Evolutionary conservation across 2,888 invertebrate species (phyloP), one percentile per base, ranked within the genome.

Genomic region (Lasius fuliginosus): DNA sequence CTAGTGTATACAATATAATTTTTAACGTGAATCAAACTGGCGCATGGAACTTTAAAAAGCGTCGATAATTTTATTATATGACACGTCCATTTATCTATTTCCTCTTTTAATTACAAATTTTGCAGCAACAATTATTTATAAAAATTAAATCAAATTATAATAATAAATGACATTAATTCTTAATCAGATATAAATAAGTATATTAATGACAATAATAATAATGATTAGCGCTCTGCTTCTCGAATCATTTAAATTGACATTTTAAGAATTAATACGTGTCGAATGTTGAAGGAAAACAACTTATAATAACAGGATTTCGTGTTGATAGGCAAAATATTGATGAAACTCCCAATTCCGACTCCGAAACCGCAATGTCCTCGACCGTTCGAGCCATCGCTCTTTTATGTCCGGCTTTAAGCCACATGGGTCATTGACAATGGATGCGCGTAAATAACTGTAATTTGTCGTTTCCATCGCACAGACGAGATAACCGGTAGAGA

Each of bases 371-470:
- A 83, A 81, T 42, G 73, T 81, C 81, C 81, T 82, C 83, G 68
- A 73, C 88, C 83, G 77, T 60, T 60, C 74, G 81, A 58, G 36
- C 33, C 74, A 73, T 85, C 83, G 75, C 64, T 83, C 83, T 83
- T 86, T 82, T 67, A 77, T 67, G 83, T 75, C 82, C 74, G 58
- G 83, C 67, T 40, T 60, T 67, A 74, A 76, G 85, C 76, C 68
- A 64, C 53, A 89, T 90, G 90, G 94, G 94, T 94, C 94, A 92
- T 94, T 94, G 94, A 94, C 94, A 93, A 91, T 89, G 87, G 87
- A 83, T 90, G 86, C 89, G 88, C 91, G 91, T 92, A 93, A 94
- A 94, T 94, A 94, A 94, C 94, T 93, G 94, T 94, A 94, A 94
- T 92, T 92, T 90, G 90, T 92, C 93, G 91, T 86, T 89, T 86